Base-by-base conservation (phyloP, 2,797 vertebrate genomes). In the Serranus cabrilla region DNA sequence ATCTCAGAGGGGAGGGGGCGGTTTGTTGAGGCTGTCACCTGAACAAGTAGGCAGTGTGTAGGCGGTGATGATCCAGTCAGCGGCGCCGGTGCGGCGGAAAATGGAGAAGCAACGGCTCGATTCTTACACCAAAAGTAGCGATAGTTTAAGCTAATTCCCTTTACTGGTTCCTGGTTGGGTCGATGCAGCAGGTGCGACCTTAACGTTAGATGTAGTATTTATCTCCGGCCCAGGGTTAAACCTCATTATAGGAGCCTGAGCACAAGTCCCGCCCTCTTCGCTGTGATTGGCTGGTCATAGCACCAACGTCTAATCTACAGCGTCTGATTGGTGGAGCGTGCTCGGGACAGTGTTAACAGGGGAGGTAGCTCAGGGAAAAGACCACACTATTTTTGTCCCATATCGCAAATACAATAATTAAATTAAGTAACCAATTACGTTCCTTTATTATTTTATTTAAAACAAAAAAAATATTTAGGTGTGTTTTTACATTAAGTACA, bases 1-100 rank as follows among this genome's bases (percentile, higher is more conserved):
- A 91, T 91, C 86, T 74, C 81, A 27, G 59, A 40, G 7, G 51
- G 64, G 80, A 68, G 83, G 78, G 80, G 74, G 82, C 69, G 71
- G 74, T 54, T 23, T 25, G 81, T 45, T 56, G 63, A 78, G 60
- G 63, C 71, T 71, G 88, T 90, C 91, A 92, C 89, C 91, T 89
- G 87, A 91, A 89, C 78, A 49, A 67, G 86, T 74, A 81, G 82
- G 84, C 78, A 45, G 82, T 18, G 68, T 72, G 75, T 61, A 42
- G 87, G 86, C 72, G 83, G 74, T 23, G 60, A 57, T 21, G 50
- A 57, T 17, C 75, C 83, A 60, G 61, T 59, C 75, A 66, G 78
- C 8, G 39, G n/a, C 57, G 34, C 34, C 5, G 49, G 23, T n/a
- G 68, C 56, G 16, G 42, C 56, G 2, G 47, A 51, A n/a, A 27